Conservation (phyloP, 1,140 invertebrate genomes). For the Polypedilum vanderplanki region DNA sequence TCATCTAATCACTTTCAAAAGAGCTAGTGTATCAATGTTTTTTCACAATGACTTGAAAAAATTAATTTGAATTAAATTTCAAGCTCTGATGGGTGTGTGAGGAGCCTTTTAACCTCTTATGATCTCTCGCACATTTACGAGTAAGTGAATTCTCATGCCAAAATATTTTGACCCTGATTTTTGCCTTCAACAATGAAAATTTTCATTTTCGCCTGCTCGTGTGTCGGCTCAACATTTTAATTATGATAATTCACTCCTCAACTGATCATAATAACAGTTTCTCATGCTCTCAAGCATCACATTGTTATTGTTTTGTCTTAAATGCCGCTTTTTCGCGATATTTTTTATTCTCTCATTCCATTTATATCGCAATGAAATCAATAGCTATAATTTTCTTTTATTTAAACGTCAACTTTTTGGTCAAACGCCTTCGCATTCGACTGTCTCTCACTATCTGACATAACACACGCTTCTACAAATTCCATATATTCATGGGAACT, state of each 20-base stretch:
- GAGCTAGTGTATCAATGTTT: background rate
- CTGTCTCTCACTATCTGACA: too few relatives aligned
- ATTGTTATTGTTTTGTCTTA: background rate
- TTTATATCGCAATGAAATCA: background rate
- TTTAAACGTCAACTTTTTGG: background rate
- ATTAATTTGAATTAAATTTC: background rate
- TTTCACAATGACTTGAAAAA: background rate
- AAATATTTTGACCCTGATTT: slow-evolving; percentile 7
- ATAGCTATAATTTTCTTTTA: background rate
- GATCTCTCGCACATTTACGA: background rate
- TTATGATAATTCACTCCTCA: background rate
- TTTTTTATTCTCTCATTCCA: background rate
- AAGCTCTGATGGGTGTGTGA: background rate
- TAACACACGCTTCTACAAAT: too few relatives aligned
- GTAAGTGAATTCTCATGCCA: background rate
- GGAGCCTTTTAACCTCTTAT: background rate
- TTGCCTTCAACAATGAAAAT: background rate
- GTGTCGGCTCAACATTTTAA: slow-evolving; percentile 2
- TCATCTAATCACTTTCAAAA: background rate
- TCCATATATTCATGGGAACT: too few relatives aligned
- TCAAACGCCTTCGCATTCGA: background rate
- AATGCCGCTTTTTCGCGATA: background rate
- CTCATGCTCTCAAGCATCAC: background rate
- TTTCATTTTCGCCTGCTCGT: background rate
- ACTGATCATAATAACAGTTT: background rate